A percentile compares a stretch with the other conserved stretches of the same genome.
These are phyloP conservation scores for Agriopis marginaria DNA, from an alignment of 2,888 invertebrate species.

Conservation along the genomic window DNA sequence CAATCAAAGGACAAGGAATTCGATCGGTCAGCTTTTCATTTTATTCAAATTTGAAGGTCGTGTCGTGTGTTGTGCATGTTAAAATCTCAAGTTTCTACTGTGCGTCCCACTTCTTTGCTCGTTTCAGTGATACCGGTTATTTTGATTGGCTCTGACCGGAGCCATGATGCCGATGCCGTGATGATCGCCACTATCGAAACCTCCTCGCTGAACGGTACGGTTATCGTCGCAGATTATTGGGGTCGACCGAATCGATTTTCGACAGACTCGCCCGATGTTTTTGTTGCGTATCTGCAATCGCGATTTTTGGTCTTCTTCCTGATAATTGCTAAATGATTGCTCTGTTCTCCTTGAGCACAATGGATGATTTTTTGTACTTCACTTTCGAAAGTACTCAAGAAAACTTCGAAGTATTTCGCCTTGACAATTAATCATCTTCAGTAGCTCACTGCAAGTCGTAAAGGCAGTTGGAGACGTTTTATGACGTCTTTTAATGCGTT, in stretches of 20 bases:
- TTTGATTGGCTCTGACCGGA: constrained; percentile 56
- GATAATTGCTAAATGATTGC: constrained; percentile 43
- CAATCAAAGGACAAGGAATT: constrained; percentile 30
- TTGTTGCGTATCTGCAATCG: constrained; percentile 38
- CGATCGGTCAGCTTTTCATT: constrained; percentile 56
- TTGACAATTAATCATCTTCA: constrained; percentile 37
- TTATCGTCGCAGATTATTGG: constrained; percentile 56
- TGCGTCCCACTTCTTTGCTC: constrained; percentile 70
- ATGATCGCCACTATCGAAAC: constrained; percentile 60
- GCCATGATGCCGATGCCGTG: constrained; percentile 56
- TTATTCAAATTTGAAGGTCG: constrained; percentile 75
- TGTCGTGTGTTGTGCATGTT: constrained; percentile 57
- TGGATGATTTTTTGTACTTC: constrained; percentile 33
- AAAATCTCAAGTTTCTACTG: constrained; percentile 73
- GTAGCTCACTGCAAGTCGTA: constrained; percentile 17
- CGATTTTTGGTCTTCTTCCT: constrained; percentile 33
- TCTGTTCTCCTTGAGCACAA: constrained; percentile 38
- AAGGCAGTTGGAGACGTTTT: constrained; percentile 12
- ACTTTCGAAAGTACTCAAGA: constrained; percentile 44
- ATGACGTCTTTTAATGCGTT: constrained; percentile 29
- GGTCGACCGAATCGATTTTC: constrained; percentile 72
- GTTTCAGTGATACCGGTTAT: constrained; percentile 72
- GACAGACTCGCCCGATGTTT: constrained; percentile 49
- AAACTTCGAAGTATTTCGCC: constrained; percentile 32
- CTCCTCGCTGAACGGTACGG: constrained; percentile 63